A percentile compares a stretch with the other conserved stretches of the same genome.
phyloP scores from a whole-genome alignment of 2,113 vertebrate genomes.

The Strigops habroptila region DNA sequence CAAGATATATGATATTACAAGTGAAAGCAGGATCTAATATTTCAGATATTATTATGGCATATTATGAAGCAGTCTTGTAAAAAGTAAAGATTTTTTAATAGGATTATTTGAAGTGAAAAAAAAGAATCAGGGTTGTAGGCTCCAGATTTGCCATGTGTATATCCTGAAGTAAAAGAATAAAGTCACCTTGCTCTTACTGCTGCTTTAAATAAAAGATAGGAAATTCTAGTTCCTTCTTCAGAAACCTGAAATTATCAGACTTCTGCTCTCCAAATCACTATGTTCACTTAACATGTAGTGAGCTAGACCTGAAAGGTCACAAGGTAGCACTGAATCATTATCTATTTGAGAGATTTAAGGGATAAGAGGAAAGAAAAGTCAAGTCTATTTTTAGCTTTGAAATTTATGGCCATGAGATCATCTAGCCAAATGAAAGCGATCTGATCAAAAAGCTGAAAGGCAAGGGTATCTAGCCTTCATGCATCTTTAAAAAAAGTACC shows the following conservation, averaged over 20 bases:
- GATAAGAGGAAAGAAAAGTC: neutral
- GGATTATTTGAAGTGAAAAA: neutral
- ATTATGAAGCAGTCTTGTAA: neutral
- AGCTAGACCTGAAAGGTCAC: slow-evolving; percentile 24
- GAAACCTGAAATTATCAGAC: neutral
- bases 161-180: neutral
- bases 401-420: neutral
- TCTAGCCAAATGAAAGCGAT: neutral
- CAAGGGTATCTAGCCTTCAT: neutral
- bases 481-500: slow-evolving; percentile 1
- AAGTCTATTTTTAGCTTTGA: slow-evolving; percentile 38
- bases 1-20: neutral
- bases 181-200: neutral
- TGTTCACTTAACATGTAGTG: neutral
- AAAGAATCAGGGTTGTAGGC: neutral
- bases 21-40: neutral
- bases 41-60: neutral
- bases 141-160: rapidly evolving
- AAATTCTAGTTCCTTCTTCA: neutral
- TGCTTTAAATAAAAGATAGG: neutral
- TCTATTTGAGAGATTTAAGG: slow-evolving; percentile 25
- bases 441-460: neutral
- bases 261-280: neutral
- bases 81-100: neutral
- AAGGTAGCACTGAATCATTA: neutral